Percentiles rank a stretch among this genome's conserved stretches.
phyloP scores from a whole-genome alignment of 2,797 vertebrate genomes.

The Lepilemur septentrionalis region DNA sequence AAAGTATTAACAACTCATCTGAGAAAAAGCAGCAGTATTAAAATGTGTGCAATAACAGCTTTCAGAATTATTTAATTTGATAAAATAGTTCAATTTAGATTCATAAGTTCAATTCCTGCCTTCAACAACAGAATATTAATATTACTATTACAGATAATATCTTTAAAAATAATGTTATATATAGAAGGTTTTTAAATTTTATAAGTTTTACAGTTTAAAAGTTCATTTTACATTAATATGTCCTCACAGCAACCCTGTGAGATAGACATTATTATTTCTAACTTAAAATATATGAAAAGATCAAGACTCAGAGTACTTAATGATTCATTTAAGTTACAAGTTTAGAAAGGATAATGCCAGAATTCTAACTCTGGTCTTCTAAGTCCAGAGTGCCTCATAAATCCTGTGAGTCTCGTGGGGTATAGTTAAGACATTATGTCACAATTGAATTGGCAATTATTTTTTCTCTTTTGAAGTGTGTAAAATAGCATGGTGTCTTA shows the following conservation, averaged over 20 bases:
- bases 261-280: background rate
- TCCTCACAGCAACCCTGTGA: background rate
- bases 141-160: background rate
- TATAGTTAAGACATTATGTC: background rate
- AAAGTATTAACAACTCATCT: background rate
- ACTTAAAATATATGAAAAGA: background rate
- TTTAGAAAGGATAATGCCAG: background rate
- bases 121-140: conserved; percentile 37
- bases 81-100: conserved; percentile 11
- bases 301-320: background rate
- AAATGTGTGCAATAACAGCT: background rate
- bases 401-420: background rate
- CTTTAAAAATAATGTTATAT: conserved; percentile 11
- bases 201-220: conserved; percentile 35
- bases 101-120: background rate
- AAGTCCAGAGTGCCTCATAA: background rate
- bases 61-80: background rate
- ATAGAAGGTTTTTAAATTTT: background rate
- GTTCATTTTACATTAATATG: background rate
- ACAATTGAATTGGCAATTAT: background rate
- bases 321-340: background rate
- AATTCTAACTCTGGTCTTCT: background rate
- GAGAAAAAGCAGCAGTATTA: background rate
- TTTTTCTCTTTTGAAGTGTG: background rate
- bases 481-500: background rate